Conservation (phyloP, 2,113 vertebrate species). For the Camelus bactrianus region DNA sequence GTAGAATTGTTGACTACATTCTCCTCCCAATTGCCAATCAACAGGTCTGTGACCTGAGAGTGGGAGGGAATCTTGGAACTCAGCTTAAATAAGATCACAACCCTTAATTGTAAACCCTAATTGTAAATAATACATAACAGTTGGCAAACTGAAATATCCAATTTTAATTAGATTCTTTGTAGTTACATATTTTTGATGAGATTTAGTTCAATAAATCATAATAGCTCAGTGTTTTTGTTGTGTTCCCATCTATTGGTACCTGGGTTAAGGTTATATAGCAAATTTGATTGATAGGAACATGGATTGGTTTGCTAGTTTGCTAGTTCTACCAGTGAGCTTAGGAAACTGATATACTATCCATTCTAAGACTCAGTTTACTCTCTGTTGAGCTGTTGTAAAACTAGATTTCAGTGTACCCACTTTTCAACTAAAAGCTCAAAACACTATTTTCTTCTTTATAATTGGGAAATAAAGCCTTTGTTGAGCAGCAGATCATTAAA, state of each 20-base stretch:
- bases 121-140: too few species aligned
- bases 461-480: neutral
- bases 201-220: slow-evolving; percentile 83
- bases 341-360: slow-evolving; percentile 5
- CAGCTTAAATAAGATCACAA: slow-evolving; percentile 82
- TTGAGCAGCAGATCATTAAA: neutral
- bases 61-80: slow-evolving; percentile 74
- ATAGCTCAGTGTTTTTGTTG: neutral
- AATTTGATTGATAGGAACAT: neutral
- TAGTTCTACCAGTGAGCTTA: neutral
- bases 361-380: neutral
- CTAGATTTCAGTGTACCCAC: neutral
- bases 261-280: neutral
- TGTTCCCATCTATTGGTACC: slow-evolving; percentile 47
- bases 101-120: slow-evolving; percentile 83
- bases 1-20: neutral
- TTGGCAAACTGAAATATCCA: slow-evolving; percentile 80
- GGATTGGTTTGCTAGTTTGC: neutral
- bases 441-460: neutral
- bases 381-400: neutral
- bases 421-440: neutral
- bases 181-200: slow-evolving; percentile 82
- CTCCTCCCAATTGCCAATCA: slow-evolving; percentile 45
- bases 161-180: slow-evolving; percentile 85
- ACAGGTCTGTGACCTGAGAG: slow-evolving; percentile 62